phyloP scores from a whole-genome alignment of 1,140 invertebrate species.

The Phymastichus coffea region DNA sequence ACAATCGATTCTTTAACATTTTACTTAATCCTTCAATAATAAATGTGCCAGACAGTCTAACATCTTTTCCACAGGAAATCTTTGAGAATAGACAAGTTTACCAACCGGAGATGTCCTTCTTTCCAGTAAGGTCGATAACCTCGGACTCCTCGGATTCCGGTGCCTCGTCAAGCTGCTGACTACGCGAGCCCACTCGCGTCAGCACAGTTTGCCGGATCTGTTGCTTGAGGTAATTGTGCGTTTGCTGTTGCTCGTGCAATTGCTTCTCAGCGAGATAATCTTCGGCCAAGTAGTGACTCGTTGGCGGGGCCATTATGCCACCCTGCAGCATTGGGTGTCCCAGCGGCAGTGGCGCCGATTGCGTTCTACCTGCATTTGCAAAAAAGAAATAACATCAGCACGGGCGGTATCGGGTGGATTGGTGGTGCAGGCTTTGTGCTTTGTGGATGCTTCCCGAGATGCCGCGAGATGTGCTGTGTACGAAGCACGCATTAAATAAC shows the following conservation, averaged over 20 bases:
- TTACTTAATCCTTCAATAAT: no score
- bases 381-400: not conserved
- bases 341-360: conserved; percentile 90
- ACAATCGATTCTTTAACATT: no score
- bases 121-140: conserved; percentile 79
- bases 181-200: conserved; percentile 69
- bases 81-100: no score
- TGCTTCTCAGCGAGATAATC: conserved; percentile 64
- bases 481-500: no score
- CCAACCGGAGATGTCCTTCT: conserved; percentile 53
- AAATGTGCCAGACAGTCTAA: no score
- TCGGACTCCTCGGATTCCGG: conserved; percentile 65
- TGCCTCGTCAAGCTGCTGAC: conserved; percentile 63
- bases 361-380: conserved; percentile 65
- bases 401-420: not conserved
- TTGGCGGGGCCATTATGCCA: conserved; percentile 50
- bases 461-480: no score
- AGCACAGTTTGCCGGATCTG: conserved; percentile 89
- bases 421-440: not conserved
- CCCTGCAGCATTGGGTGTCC: conserved; percentile 87
- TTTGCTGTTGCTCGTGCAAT: conserved; percentile 62
- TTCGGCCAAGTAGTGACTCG: conserved; percentile 60
- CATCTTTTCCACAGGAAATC: no score
- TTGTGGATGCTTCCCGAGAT: no score
- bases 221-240: conserved; percentile 76